These are phyloP conservation scores for Planococcus citri DNA, from an alignment of 1,140 invertebrate genomes.

Conservation along the genomic window DNA sequence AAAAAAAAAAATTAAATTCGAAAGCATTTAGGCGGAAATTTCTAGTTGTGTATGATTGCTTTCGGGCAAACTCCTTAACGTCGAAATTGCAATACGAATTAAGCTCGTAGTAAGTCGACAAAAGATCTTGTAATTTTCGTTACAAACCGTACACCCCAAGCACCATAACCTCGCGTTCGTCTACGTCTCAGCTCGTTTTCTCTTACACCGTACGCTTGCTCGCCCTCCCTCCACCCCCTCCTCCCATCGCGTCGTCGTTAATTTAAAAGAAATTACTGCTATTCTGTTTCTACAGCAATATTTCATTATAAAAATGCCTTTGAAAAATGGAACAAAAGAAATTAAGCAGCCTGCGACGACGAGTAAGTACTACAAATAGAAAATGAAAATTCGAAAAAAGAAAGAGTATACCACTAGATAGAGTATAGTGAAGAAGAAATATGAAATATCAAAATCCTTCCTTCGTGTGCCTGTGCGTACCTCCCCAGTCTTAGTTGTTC, in stretches of 20 bases:
- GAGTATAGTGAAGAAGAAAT: background rate
- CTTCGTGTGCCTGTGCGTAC: too few relatives aligned
- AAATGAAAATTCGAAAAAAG: conserved; percentile 9
- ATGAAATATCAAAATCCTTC: conserved; percentile 2
- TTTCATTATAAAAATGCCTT: conserved; percentile 18
- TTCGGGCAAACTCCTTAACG: background rate
- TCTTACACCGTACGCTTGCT: background rate
- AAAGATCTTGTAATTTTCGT: conserved; percentile 15
- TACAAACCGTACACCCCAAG: background rate
- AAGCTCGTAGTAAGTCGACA: conserved; percentile 9
- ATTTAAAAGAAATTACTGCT: conserved; percentile 20
- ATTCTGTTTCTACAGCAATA: conserved; percentile 13
- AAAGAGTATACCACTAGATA: too few relatives aligned
- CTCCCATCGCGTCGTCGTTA: background rate
- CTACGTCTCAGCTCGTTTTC: background rate
- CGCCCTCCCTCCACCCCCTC: background rate
- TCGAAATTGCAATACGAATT: conserved; percentile 11
- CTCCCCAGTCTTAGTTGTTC: too few relatives aligned
- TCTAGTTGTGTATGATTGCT: conserved; percentile 9
- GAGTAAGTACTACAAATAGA: background rate
- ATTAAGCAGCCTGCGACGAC: conserved; percentile 11
- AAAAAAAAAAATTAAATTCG: conserved; percentile 7
- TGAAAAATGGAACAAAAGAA: conserved; percentile 16
- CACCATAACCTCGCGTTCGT: background rate
- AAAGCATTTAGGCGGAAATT: conserved; percentile 12